These are phyloP conservation scores for Acanthosepion esculentum DNA, from an alignment of 2,888 invertebrate species.

Conservation along the genomic window DNA sequence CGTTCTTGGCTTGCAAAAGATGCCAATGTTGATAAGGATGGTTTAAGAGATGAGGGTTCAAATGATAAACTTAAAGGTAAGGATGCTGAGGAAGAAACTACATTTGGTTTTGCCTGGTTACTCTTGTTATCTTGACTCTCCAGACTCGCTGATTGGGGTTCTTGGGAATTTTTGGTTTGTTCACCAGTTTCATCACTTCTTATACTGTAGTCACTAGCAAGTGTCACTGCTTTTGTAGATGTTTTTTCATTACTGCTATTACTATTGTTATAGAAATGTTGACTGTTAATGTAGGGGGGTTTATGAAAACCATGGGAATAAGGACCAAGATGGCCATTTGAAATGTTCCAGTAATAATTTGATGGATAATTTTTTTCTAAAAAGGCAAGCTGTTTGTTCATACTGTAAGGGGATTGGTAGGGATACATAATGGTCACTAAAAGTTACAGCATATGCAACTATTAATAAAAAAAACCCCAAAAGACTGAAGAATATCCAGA, in stretches of 20 bases:
- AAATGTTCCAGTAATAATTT: neutral
- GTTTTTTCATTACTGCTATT: neutral
- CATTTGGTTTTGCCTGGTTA: neutral
- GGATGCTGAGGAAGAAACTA: neutral
- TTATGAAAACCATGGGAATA: neutral
- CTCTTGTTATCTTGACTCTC: neutral
- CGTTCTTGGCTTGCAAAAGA: neutral
- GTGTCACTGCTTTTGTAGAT: neutral
- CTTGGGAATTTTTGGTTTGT: neutral
- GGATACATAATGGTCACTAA: neutral
- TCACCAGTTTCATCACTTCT: neutral
- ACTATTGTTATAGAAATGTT: neutral
- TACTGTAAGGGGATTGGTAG: neutral
- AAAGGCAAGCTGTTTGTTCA: neutral
- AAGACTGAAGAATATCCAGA: neutral
- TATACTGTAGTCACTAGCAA: neutral
- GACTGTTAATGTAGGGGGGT: neutral
- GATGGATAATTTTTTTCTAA: neutral
- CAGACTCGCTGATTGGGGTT: neutral
- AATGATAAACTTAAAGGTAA: neutral
- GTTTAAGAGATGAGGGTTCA: neutral
- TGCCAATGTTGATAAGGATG: neutral
- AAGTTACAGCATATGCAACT: neutral
- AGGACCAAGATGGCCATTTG: neutral
- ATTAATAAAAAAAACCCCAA: neutral